phyloP scores from a whole-genome alignment of 2,113 vertebrate genomes.

The Sturnus vulgaris region DNA sequence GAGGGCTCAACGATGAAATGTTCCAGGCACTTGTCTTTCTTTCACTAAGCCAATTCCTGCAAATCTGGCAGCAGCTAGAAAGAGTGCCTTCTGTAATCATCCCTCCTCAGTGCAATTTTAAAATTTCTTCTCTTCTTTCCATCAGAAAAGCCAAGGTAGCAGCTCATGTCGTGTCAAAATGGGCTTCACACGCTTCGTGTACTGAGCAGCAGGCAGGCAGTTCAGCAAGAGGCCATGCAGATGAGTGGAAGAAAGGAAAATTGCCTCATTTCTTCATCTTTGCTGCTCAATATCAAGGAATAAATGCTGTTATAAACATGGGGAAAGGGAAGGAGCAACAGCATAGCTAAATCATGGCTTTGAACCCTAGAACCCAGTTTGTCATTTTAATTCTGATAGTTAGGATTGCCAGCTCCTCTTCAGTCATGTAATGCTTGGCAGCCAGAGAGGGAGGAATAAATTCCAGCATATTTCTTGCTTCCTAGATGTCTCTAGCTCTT shows the following conservation, averaged over 20 bases:
- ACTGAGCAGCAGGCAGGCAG: background rate
- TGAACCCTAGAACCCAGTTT: background rate
- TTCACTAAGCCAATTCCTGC: background rate
- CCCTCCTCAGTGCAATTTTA: background rate
- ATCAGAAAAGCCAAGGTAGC: background rate
- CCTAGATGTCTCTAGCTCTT: background rate
- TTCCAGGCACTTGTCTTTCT: background rate
- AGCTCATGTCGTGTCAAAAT: background rate
- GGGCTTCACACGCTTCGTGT: accelerated
- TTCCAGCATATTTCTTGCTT: background rate
- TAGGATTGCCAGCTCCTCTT: background rate
- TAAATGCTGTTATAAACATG: background rate
- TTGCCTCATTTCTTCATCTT: background rate
- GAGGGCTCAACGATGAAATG: background rate
- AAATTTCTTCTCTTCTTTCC: background rate
- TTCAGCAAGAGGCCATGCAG: background rate
- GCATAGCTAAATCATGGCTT: background rate
- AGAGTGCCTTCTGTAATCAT: background rate
- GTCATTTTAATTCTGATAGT: background rate
- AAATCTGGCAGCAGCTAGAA: background rate
- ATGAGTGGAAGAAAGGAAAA: background rate
- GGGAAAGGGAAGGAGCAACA: background rate
- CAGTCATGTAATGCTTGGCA: background rate
- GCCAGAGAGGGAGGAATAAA: background rate
- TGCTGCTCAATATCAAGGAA: background rate